Evolutionary conservation across 2,113 vertebrate genomes (phyloP).

Genomic region (Candoia aspera): DNA sequence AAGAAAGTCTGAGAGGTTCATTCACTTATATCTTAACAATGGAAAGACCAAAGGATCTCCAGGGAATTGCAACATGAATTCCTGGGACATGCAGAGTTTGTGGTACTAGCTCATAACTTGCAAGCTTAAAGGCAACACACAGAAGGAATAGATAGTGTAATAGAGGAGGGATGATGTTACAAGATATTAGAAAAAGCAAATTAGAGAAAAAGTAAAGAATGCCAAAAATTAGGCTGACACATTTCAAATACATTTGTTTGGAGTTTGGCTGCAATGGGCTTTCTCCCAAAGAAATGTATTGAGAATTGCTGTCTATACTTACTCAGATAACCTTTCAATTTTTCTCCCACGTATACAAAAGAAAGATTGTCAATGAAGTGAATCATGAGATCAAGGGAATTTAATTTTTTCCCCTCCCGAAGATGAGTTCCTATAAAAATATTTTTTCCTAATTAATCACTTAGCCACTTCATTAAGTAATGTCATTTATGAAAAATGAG

Average conservation of each 20-base stretch:
- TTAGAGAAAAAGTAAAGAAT: neutral
- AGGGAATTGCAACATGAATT: neutral
- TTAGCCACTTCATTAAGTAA: conserved; percentile 59
- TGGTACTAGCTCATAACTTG: neutral
- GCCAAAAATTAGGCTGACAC: neutral
- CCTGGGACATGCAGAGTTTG: neutral
- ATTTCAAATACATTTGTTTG: neutral
- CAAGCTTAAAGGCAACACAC: neutral
- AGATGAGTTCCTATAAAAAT: conserved; percentile 43
- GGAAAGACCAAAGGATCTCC: neutral
- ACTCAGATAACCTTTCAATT: neutral
- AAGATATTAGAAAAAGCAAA: neutral
- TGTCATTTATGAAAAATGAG: conserved; percentile 41
- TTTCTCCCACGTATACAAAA: neutral
- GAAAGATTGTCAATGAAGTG: neutral
- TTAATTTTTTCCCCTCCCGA: neutral
- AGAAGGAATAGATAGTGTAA: neutral
- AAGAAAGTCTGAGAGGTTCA: neutral
- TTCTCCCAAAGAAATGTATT: neutral
- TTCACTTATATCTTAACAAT: rapidly evolving
- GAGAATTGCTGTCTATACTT: neutral
- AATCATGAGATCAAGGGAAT: neutral
- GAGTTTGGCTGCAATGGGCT: neutral
- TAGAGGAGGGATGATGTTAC: neutral
- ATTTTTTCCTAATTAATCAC: conserved; percentile 62